Evolutionary conservation across 2,888 invertebrate genomes (phyloP).

Genomic region (Sicus ferrugineus): DNA sequence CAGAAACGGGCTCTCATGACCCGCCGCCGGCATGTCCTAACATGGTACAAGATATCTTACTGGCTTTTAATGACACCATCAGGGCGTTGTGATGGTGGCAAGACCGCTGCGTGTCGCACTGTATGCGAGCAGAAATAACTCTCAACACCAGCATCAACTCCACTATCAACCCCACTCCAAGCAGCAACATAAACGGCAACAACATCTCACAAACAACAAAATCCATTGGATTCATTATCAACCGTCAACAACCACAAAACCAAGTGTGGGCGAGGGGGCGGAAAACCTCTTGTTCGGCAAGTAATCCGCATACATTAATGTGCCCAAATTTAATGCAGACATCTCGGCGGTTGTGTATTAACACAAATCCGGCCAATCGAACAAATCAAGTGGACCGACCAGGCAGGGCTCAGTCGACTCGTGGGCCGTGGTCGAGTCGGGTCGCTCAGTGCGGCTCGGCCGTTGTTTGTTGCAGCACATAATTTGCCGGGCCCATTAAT

Average conservation of each 20-base stretch:
- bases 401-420: not conserved
- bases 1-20: not conserved
- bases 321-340: constrained; percentile 13
- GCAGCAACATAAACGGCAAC: not conserved
- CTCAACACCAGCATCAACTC: not conserved
- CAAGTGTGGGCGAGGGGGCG: too few relatives aligned
- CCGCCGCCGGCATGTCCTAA: not conserved
- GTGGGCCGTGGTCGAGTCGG: too few relatives aligned
- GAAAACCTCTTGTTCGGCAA: not conserved
- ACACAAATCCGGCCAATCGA: constrained; percentile 12
- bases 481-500: constrained; percentile 22
- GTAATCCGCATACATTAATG: constrained; percentile 23
- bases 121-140: not conserved
- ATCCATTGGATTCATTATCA: too few relatives aligned
- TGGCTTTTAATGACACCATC: not conserved
- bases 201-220: not conserved
- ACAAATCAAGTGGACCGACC: not conserved
- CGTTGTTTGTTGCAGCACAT: constrained; percentile 10
- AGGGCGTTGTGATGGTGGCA: too few relatives aligned
- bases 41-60: not conserved
- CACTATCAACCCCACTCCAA: not conserved
- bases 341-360: constrained; percentile 24
- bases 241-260: not conserved
- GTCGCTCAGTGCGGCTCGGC: not conserved
- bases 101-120: not conserved